A percentile compares a stretch with the other conserved stretches of the same genome.
Evolutionary conservation across 1,140 invertebrate species (phyloP).

Genomic region (Maniola jurtina): DNA sequence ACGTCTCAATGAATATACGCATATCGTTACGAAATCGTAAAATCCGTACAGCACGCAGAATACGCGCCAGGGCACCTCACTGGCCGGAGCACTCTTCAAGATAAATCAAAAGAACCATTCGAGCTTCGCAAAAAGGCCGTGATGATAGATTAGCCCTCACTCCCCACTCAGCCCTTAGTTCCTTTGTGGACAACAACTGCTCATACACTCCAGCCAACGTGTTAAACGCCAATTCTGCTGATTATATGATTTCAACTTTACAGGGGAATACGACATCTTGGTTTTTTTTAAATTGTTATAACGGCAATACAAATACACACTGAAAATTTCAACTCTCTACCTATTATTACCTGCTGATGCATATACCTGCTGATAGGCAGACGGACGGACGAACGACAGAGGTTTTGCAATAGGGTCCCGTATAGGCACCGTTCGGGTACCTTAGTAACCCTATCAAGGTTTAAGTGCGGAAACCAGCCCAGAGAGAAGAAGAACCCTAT

Average conservation of each 20-base stretch:
- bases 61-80: background rate
- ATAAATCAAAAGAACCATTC: conserved; percentile 10
- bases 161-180: conserved; percentile 1
- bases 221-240: background rate
- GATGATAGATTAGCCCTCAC: conserved; percentile 11
- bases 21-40: background rate
- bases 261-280: background rate
- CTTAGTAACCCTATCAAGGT: no score
- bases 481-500: no score
- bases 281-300: no score
- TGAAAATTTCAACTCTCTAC: no score
- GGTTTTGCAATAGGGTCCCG: no score
- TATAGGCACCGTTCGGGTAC: no score
- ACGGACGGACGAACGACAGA: no score
- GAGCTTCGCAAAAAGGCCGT: background rate
- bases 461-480: no score
- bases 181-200: conserved; percentile 6
- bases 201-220: background rate
- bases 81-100: conserved; percentile 4
- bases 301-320: no score
- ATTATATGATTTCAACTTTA: background rate
- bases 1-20: no score
- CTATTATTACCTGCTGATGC: no score
- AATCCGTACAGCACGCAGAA: background rate
- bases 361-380: no score